Conservation (phyloP, 2,797 vertebrate species). For the Cottoperca gobio region DNA sequence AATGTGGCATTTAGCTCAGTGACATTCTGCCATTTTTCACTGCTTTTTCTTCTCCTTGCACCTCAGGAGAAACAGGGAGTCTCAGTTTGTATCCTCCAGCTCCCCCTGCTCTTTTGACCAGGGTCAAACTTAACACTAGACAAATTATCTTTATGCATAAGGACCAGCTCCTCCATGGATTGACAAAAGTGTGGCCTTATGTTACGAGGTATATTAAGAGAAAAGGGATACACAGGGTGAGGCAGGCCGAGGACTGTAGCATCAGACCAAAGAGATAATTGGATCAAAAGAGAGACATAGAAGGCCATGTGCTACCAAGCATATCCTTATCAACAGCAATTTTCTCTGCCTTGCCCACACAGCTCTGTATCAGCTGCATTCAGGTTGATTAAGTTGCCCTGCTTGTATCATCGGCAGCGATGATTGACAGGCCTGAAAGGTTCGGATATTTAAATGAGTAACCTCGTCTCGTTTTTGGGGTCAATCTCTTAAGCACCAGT, state of each 20-base stretch:
- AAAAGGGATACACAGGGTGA: constrained; percentile 33
- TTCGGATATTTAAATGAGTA: constrained; percentile 80
- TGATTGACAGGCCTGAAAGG: constrained; percentile 79
- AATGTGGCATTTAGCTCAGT: constrained; percentile 78
- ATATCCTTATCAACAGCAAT: constrained; percentile 75
- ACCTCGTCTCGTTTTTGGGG: constrained; percentile 67
- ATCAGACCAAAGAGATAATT: constrained; percentile 62
- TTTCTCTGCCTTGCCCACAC: constrained; percentile 63
- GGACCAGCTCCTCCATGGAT: constrained; percentile 6
- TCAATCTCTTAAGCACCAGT: constrained; percentile 62
- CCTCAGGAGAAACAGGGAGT: constrained; percentile 42
- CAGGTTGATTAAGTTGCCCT: constrained; percentile 58
- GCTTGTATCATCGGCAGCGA: constrained; percentile 35
- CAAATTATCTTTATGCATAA: constrained; percentile 33
- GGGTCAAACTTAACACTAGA: constrained; percentile 30
- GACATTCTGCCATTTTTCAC: constrained; percentile 66
- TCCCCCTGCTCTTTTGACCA: constrained; percentile 44
- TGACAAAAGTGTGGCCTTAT: constrained; percentile 7
- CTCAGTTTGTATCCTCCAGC: constrained; percentile 30
- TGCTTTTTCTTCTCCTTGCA: no score
- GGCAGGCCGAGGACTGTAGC: constrained; percentile 12
- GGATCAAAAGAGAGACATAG: constrained; percentile 65
- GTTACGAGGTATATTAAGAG: constrained; percentile 21
- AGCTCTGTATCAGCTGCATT: constrained; percentile 66
- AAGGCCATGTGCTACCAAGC: constrained; percentile 58